Base-by-base conservation (phyloP, 1,140 invertebrate species). In the Hydropsyche tenuis region DNA sequence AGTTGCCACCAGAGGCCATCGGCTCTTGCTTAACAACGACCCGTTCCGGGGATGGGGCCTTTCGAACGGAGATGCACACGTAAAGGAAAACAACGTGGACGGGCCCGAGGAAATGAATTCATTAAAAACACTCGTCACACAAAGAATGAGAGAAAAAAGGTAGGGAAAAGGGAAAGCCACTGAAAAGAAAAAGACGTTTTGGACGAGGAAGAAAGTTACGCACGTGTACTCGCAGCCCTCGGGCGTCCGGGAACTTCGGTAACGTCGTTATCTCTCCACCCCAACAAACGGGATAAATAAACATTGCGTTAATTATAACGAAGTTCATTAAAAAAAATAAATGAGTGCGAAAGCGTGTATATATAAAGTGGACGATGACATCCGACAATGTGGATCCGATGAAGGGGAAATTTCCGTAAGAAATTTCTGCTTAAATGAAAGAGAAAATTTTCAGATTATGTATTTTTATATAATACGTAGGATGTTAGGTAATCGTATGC, bases 101-200 rank as follows among this genome's bases (percentile, higher is more conserved):
- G 53, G 14, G 23, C 60, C 60, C 16, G 25, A 66, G 73, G 73
- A 74, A 74, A 74, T 74, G 73, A 74, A 74, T 74, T 74, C 73
- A 74, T 74, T 74, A 74, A 69, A 74, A 69, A 74, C 73, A 74
- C 73, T 74, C 73, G 66, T 69, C 73, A 48, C 66, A 62, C 56
- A 60, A 60, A 53, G 56, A 70, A 65, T 27, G 64, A 62, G 25
- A 25, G 23, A 46, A 46, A 25, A 68, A 51, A 27, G 27, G 16
- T 9, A 48, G 45, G 45, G 45, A 48, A 48, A 48, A 37, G 30
- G 30, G 30, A 37, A 37, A 37, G 30, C 9, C 9, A 37, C 30
- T 37, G n/a, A n/a, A n/a, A n/a, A n/a, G n/a, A n/a, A n/a, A 53
- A 14, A 20, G 16, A 6, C 48, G 48, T 53, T 12, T 43, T 6